Conservation (phyloP, 2,888 invertebrate species). For the Coenonympha glycerion region DNA sequence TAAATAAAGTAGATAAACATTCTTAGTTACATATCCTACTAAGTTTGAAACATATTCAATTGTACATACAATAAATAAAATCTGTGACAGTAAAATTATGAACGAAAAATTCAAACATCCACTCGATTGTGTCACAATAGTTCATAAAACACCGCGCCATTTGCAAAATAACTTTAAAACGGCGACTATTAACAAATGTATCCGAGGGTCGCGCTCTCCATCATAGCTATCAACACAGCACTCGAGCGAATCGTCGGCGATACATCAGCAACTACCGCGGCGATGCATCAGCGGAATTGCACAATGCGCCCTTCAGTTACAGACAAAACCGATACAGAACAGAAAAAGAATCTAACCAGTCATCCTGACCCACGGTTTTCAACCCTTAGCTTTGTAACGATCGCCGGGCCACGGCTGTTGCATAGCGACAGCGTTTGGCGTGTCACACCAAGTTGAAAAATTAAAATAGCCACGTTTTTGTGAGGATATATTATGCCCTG, state of each 20-base stretch:
- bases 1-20: too few relatives aligned
- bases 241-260: conserved; percentile 51
- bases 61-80: too few relatives aligned
- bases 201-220: conserved; percentile 42
- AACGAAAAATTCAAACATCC: conserved; percentile 9
- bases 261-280: conserved; percentile 50
- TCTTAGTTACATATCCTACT: too few relatives aligned
- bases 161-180: conserved; percentile 27
- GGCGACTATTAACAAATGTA: conserved; percentile 37
- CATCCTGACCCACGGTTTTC: conserved; percentile 34
- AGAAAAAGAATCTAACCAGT: conserved; percentile 32
- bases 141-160: conserved; percentile 14
- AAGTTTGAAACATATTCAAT: too few relatives aligned
- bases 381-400: conserved; percentile 18
- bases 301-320: conserved; percentile 55
- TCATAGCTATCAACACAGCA: conserved; percentile 63
- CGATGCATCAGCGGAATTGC: conserved; percentile 71
- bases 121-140: conserved; percentile 13
- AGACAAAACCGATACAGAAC: conserved; percentile 45
- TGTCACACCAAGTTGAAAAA: too few relatives aligned
- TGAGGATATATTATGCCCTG: too few relatives aligned
- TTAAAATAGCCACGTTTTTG: too few relatives aligned
- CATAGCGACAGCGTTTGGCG: too few relatives aligned
- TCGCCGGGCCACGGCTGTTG: not conserved
- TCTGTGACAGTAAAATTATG: too few relatives aligned